phyloP scores from a whole-genome alignment of 1,140 invertebrate genomes.

The Drosophila chauvacae region DNA sequence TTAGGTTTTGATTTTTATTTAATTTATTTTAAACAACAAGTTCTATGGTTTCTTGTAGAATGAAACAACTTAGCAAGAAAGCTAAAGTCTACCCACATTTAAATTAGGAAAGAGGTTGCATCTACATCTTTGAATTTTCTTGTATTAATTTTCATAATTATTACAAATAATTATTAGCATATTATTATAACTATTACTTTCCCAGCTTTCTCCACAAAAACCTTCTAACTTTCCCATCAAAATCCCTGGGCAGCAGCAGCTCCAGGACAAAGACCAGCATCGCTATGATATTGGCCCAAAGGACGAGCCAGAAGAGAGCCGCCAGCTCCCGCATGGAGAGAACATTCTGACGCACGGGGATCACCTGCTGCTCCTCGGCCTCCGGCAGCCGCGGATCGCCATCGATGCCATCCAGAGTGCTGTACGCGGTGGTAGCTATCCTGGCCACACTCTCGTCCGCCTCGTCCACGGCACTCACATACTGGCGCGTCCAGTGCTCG shows the following conservation, averaged over 20 bases:
- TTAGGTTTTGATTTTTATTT: no score
- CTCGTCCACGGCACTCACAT: conserved; percentile 67
- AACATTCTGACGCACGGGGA: conserved; percentile 28
- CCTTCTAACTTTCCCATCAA: background rate
- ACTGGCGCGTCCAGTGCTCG: conserved; percentile 68
- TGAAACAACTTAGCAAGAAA: no score
- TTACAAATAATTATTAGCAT: no score
- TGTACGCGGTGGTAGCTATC: conserved; percentile 40
- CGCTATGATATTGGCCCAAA: conserved; percentile 58
- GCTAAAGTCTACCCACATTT: no score
- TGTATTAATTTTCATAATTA: no score
- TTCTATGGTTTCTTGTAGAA: no score
- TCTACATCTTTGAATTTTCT: no score
- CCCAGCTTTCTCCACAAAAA: background rate
- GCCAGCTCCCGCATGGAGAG: conserved; percentile 60
- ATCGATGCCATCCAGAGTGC: conserved; percentile 33
- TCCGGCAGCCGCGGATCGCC: conserved; percentile 16
- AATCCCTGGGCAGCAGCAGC: conserved; percentile 12
- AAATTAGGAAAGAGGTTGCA: no score
- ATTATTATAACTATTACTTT: background rate
- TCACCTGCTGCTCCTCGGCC: conserved; percentile 18
- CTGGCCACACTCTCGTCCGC: conserved; percentile 55
- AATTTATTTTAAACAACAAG: no score
- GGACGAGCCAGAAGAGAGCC: conserved; percentile 61
- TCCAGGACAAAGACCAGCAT: conserved; percentile 51